Evolutionary conservation across 2,113 vertebrate genomes (phyloP).

Genomic region (Atractosteus spatula): DNA sequence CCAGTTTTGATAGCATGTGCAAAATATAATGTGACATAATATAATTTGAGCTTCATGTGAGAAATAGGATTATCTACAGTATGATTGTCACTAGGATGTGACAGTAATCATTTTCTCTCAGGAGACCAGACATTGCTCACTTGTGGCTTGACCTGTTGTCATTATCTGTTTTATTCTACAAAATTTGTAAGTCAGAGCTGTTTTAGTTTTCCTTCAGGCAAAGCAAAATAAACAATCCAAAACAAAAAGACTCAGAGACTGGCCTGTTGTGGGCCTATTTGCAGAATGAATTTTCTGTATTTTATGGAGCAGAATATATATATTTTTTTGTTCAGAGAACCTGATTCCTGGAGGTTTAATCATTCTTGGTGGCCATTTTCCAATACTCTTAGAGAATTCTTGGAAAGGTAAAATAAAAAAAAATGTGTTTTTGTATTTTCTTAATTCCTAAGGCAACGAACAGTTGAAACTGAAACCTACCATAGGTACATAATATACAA

Average conservation of each 20-base stretch:
- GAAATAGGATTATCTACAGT: conserved; percentile 51
- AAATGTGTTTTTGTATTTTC: too few relatives aligned
- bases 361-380: too few relatives aligned
- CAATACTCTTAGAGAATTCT: too few relatives aligned
- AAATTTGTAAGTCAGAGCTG: conserved; percentile 41
- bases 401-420: too few relatives aligned
- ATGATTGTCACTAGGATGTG: conserved; percentile 49
- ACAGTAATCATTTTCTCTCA: conserved; percentile 50
- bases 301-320: not conserved
- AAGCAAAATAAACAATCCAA: conserved; percentile 42
- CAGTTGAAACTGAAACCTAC: too few relatives aligned
- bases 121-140: conserved; percentile 40
- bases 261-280: not conserved
- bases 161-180: conserved; percentile 43
- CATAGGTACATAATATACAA: too few relatives aligned
- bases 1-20: conserved; percentile 46
- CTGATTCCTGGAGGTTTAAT: too few relatives aligned
- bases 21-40: conserved; percentile 54
- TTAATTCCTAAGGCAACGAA: too few relatives aligned
- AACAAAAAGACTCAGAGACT: conserved; percentile 36
- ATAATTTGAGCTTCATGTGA: conserved; percentile 52
- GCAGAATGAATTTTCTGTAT: not conserved
- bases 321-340: not conserved
- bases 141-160: conserved; percentile 51
- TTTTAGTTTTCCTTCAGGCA: conserved; percentile 52